Percentiles rank a stretch among this genome's conserved stretches.
Evolutionary conservation across 1,140 invertebrate species (phyloP).

Genomic region (Brachionus koreanus): DNA sequence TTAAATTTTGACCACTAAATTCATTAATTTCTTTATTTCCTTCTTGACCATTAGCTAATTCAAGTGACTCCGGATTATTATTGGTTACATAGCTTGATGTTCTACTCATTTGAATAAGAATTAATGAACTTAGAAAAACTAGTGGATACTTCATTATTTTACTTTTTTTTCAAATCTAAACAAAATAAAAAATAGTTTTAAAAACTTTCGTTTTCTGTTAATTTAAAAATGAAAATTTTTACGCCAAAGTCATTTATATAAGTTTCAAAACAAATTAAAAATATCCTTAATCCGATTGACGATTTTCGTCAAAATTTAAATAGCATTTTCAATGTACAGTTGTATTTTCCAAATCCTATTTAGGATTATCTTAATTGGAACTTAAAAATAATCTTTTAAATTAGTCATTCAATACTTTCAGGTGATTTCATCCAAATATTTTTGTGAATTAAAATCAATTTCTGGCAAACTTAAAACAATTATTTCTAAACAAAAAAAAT

Average conservation of each 20-base stretch:
- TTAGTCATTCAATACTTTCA: neutral
- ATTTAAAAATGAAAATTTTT: neutral
- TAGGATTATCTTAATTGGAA: neutral
- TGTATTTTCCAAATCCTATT: neutral
- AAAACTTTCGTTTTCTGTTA: neutral
- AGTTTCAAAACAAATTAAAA: neutral
- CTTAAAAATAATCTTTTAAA: neutral
- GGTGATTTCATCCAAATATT: neutral
- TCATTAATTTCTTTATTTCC: neutral
- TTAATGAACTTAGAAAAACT: neutral
- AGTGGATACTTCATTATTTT: neutral
- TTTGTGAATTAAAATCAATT: neutral
- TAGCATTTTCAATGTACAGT: no score
- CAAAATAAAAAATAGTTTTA: neutral
- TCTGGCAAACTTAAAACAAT: neutral
- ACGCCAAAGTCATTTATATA: neutral
- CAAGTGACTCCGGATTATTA: neutral
- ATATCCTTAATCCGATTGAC: neutral
- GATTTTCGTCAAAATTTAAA: neutral
- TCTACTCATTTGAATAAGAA: neutral
- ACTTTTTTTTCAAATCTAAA: neutral
- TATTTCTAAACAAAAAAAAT: neutral
- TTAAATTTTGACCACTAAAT: neutral
- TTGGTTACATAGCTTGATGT: neutral
- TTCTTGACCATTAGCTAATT: neutral